These are phyloP conservation scores for Taphrorychus bicolor DNA, from an alignment of 2,888 invertebrate genomes.

Conservation along the genomic window DNA sequence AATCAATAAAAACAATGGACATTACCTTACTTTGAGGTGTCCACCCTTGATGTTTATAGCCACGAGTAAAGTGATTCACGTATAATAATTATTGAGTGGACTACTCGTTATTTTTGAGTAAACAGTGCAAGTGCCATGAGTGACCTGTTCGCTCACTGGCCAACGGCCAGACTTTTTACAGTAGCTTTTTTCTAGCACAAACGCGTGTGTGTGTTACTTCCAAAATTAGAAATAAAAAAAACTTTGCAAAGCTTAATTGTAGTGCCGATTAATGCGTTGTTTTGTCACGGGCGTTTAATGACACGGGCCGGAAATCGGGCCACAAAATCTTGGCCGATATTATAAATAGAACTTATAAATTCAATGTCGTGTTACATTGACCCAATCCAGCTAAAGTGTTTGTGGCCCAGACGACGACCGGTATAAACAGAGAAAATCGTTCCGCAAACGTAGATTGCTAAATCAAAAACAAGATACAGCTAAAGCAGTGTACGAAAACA, in stretches of 20 bases:
- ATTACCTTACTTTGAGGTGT: not conserved
- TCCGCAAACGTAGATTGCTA: not conserved
- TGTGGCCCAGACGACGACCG: too few species aligned
- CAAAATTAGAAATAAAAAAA: not conserved
- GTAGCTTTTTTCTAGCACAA: conserved; percentile 11
- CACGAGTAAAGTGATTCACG: conserved; percentile 25
- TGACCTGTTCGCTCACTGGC: conserved; percentile 20
- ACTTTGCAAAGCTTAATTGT: too few species aligned
- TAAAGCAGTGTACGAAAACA: too few species aligned
- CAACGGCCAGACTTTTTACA: conserved; percentile 23
- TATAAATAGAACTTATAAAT: conserved; percentile 5
- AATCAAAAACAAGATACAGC: too few species aligned
- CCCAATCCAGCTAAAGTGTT: not conserved
- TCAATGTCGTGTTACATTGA: conserved; percentile 7
- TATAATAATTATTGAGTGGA: conserved; percentile 14
- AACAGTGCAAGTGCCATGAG: conserved; percentile 22
- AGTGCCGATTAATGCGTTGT: too few species aligned
- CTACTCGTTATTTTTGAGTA: conserved; percentile 17
- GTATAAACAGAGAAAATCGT: too few species aligned
- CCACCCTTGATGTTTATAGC: conserved; percentile 12
- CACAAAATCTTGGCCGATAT: not conserved
- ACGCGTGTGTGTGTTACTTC: not conserved
- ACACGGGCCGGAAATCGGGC: not conserved
- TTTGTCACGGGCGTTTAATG: not conserved
- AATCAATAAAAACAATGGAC: too few species aligned